Evolutionary conservation across 2,797 vertebrate genomes (phyloP).

Genomic region (Gadopsis marmoratus): DNA sequence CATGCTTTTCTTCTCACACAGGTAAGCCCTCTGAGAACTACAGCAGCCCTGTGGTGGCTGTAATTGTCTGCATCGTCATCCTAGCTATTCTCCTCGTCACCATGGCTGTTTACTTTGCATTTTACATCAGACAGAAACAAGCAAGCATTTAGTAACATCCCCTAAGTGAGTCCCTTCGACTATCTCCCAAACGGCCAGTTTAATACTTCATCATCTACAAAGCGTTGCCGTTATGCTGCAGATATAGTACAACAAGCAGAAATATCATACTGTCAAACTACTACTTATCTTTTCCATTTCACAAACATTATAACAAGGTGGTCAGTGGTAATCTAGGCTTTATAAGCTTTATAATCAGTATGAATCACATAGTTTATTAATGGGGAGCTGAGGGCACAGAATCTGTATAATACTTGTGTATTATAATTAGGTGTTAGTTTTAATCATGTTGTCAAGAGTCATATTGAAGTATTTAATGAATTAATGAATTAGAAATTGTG

Average conservation of each 20-base stretch:
- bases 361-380: slow-evolving; percentile 37
- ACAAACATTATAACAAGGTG: slow-evolving; percentile 24
- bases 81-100: slow-evolving; percentile 55
- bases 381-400: slow-evolving; percentile 23
- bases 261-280: not conserved
- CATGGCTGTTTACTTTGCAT: slow-evolving; percentile 48
- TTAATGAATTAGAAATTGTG: slow-evolving; percentile 15
- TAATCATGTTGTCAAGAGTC: slow-evolving; percentile 26
- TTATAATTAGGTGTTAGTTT: slow-evolving; percentile 41
- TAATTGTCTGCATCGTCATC: slow-evolving; percentile 61
- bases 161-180: not conserved
- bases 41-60: slow-evolving; percentile 59
- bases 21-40: slow-evolving; percentile 3
- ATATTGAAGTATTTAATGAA: slow-evolving; percentile 49
- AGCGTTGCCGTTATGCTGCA: slow-evolving; percentile 1
- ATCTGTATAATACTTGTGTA: slow-evolving; percentile 43
- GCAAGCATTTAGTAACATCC: not conserved
- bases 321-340: slow-evolving; percentile 4
- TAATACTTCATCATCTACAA: slow-evolving; percentile 16
- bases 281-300: slow-evolving; percentile 22
- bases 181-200: slow-evolving; percentile 6
- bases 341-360: slow-evolving; percentile 26
- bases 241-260: slow-evolving; percentile 13
- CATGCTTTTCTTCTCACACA: slow-evolving; percentile 28
- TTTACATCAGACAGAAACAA: slow-evolving; percentile 49